These are phyloP conservation scores for Etheostoma cragini DNA, from an alignment of 2,113 vertebrate genomes.

Conservation along the genomic window DNA sequence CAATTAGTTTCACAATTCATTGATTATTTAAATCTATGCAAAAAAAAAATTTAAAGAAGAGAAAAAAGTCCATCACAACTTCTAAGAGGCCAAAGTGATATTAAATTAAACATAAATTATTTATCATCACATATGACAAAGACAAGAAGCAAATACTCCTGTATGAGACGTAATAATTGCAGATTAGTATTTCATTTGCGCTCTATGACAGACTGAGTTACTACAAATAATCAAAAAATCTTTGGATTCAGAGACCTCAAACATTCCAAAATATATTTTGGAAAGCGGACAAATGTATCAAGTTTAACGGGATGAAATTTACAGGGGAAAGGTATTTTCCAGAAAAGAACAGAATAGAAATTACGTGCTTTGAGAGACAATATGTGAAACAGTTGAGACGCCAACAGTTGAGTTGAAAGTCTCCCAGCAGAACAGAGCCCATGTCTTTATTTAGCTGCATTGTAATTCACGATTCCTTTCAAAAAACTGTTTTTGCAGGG, in stretches of 20 bases:
- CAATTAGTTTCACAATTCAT: background rate
- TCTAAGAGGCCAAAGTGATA: background rate
- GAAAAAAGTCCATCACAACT: background rate
- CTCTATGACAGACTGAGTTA: background rate
- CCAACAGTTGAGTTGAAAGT: constrained; percentile 7
- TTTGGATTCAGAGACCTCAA: background rate
- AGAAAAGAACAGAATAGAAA: background rate
- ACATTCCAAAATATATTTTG: background rate
- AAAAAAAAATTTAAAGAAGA: too few species aligned
- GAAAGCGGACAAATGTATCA: background rate
- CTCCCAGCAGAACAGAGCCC: constrained; percentile 28
- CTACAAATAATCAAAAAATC: background rate
- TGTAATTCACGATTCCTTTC: constrained; percentile 52
- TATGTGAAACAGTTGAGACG: constrained; percentile 32
- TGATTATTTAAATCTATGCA: background rate
- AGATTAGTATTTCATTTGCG: background rate
- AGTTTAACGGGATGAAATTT: too few species aligned
- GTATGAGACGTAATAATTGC: background rate
- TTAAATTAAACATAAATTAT: background rate
- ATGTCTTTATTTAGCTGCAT: constrained; percentile 55
- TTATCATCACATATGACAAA: background rate
- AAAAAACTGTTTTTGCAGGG: constrained; percentile 45
- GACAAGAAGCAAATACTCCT: background rate
- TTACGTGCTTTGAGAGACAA: constrained; percentile 1
- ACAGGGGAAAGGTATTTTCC: background rate